These are phyloP conservation scores for Nautilus pompilius DNA, from an alignment of 1,140 invertebrate species.

Conservation along the genomic window DNA sequence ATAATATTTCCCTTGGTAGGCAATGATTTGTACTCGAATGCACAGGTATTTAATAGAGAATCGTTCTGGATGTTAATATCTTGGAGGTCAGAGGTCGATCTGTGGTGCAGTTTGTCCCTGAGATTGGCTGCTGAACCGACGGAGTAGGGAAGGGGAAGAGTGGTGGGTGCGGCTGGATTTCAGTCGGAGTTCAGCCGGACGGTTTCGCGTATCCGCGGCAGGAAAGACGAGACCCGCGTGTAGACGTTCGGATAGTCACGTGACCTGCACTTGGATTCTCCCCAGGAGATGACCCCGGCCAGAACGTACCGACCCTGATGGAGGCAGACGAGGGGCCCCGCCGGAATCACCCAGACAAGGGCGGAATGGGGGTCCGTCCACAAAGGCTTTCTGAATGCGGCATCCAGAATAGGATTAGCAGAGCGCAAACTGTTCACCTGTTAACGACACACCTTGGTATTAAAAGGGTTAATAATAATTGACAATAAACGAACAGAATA, in stretches of 20 bases:
- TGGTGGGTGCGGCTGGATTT: not conserved
- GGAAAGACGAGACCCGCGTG: slow-evolving; percentile 63
- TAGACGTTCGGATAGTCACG: slow-evolving; percentile 38
- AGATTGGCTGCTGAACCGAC: not conserved
- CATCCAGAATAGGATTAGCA: no score
- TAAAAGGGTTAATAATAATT: no score
- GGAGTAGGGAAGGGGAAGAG: not conserved
- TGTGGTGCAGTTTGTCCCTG: not conserved
- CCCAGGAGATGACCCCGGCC: slow-evolving; percentile 35
- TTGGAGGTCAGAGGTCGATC: not conserved
- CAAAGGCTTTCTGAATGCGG: no score
- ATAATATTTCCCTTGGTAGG: not conserved
- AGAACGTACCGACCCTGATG: slow-evolving; percentile 14
- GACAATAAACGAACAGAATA: no score
- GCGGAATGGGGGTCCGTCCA: no score
- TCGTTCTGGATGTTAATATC: not conserved
- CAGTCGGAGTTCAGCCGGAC: not conserved
- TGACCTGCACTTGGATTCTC: slow-evolving; percentile 27
- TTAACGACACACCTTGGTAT: no score
- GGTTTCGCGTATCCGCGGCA: slow-evolving; percentile 70
- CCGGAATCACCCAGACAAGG: slow-evolving; percentile 8
- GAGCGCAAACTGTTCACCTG: no score
- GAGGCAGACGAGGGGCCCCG: slow-evolving; percentile 5
- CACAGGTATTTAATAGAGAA: not conserved
- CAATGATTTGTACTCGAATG: not conserved